These are phyloP conservation scores for Zele albiditarsus DNA, from an alignment of 2,888 invertebrate species.

Conservation along the genomic window DNA sequence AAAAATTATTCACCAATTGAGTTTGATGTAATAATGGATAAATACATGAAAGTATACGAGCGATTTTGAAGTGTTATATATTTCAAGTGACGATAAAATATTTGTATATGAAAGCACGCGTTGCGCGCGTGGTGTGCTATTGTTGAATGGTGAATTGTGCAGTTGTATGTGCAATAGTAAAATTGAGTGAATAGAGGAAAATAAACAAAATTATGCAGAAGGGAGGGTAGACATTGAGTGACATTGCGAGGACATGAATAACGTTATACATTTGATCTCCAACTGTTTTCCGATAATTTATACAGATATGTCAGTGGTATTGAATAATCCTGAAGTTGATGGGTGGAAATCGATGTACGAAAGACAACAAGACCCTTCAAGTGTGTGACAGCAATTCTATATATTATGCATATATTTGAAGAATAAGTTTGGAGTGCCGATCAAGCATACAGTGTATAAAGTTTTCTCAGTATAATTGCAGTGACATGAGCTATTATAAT, in stretches of 20 bases:
- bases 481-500: slow-evolving; percentile 30
- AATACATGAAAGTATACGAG: too few relatives aligned
- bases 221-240: slow-evolving; percentile 35
- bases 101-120: slow-evolving; percentile 3
- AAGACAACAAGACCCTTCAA: slow-evolving; percentile 19
- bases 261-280: slow-evolving; percentile 34
- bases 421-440: slow-evolving; percentile 11
- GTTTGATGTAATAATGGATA: neutral
- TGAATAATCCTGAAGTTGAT: slow-evolving; percentile 32
- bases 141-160: neutral
- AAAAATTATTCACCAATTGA: neutral
- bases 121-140: neutral
- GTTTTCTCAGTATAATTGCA: slow-evolving; percentile 13
- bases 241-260: slow-evolving; percentile 30
- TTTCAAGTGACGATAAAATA: slow-evolving; percentile 7
- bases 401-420: slow-evolving; percentile 2
- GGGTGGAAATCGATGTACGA: slow-evolving; percentile 28
- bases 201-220: neutral
- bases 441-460: slow-evolving; percentile 14
- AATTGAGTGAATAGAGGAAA: neutral
- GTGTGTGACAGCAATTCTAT: slow-evolving; percentile 29
- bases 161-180: slow-evolving; percentile 1
- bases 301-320: slow-evolving; percentile 36
- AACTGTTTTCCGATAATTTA: slow-evolving; percentile 35
- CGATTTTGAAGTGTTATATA: neutral